phyloP scores from a whole-genome alignment of 2,797 vertebrate genomes.

The Acrossocheilus fasciatus region DNA sequence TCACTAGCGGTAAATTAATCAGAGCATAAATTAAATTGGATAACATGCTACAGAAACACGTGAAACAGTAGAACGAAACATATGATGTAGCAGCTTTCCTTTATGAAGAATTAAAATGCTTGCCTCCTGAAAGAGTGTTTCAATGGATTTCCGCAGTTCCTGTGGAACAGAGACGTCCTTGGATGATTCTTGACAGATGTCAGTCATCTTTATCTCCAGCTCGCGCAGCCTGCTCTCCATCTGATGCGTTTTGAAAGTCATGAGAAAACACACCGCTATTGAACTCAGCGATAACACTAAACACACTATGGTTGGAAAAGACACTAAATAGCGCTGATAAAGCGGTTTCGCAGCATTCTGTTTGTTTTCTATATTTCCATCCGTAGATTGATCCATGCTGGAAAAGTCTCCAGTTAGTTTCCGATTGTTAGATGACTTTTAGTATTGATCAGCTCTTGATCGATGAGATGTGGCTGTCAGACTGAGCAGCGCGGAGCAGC shows the following conservation, averaged over 20 bases:
- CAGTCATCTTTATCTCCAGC: constrained; percentile 79
- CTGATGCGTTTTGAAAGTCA: constrained; percentile 83
- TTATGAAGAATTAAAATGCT: constrained; percentile 52
- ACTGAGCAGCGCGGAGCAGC: constrained; percentile 25
- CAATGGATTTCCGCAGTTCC: constrained; percentile 80
- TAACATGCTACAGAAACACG: not conserved
- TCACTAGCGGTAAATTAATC: not conserved
- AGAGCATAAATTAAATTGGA: not conserved
- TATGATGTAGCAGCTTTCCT: not conserved
- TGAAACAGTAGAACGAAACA: not conserved
- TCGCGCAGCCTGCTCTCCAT: constrained; percentile 85
- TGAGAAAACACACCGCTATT: constrained; percentile 84
- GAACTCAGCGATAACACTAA: constrained; percentile 85
- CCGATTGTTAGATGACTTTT: constrained; percentile 30
- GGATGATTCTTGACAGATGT: constrained; percentile 66
- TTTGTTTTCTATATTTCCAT: constrained; percentile 66
- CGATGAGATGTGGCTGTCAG: constrained; percentile 49
- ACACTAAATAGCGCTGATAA: constrained; percentile 43
- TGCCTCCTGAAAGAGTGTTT: constrained; percentile 86
- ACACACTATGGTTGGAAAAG: constrained; percentile 71
- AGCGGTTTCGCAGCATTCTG: constrained; percentile 64
- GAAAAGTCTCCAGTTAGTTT: constrained; percentile 39
- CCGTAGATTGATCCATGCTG: constrained; percentile 72
- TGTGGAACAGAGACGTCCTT: constrained; percentile 72
- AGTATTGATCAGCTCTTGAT: constrained; percentile 21